A percentile compares a stretch with the other conserved stretches of the same genome.
Conservation (phyloP, 2,113 vertebrate genomes). For the Burhinus bistriatus region DNA sequence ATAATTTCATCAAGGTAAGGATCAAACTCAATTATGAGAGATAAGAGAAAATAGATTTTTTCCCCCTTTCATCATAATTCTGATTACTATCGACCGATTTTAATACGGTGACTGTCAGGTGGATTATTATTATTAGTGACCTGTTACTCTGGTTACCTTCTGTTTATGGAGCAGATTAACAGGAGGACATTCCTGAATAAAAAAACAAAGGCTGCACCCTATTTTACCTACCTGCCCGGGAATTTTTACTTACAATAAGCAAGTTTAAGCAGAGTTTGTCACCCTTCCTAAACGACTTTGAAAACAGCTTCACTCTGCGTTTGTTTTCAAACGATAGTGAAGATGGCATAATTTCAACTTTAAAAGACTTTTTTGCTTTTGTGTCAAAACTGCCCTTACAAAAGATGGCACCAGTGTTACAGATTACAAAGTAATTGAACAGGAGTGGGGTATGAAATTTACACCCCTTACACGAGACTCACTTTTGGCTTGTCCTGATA, state of each 20-base stretch:
- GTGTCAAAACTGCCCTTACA: not conserved
- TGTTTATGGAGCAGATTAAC: not conserved
- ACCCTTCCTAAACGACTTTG: not conserved
- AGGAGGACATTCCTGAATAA: not conserved
- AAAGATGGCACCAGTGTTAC: not conserved
- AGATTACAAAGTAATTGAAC: not conserved
- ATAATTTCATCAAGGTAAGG: conserved; percentile 53
- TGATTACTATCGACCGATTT: conserved; percentile 4
- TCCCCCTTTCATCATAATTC: conserved; percentile 37
- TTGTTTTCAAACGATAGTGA: not conserved
- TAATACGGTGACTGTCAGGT: not conserved
- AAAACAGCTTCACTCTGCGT: not conserved
- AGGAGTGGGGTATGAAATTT: not conserved
- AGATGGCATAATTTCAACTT: not conserved
- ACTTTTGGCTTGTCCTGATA: not conserved
- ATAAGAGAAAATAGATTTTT: conserved; percentile 48
- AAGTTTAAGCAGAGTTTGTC: conserved; percentile 15
- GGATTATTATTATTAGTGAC: not conserved
- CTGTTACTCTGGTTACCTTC: not conserved
- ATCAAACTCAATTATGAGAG: conserved; percentile 61
- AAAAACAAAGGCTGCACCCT: not conserved
- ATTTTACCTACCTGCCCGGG: not conserved
- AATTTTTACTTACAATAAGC: not conserved
- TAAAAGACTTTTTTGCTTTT: not conserved
- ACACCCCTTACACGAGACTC: not conserved